Conservation (phyloP, 2,113 vertebrate genomes). For the Mormoops blainvillei region DNA sequence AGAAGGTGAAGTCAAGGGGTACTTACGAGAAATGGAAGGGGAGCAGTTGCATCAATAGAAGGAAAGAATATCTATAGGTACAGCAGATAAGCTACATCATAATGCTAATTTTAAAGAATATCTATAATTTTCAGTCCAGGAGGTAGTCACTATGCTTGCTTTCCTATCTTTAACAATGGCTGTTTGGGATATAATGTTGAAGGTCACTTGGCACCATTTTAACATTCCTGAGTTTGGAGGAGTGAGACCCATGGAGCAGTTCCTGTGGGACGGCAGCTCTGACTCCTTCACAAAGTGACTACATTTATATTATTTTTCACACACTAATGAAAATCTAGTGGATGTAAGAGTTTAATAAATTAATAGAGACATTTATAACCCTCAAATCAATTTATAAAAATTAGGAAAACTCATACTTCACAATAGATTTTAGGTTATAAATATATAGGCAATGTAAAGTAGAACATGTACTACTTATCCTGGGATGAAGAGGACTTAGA, state of each 20-base stretch:
- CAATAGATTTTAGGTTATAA: not conserved
- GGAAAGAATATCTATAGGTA: not conserved
- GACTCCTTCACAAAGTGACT: not conserved
- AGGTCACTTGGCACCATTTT: not conserved
- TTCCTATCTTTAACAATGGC: not conserved
- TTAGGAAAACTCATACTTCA: not conserved
- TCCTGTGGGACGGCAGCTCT: not conserved
- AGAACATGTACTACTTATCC: not conserved
- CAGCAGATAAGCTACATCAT: not conserved
- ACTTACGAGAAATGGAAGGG: not conserved
- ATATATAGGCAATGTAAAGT: not conserved
- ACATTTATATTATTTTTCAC: not conserved
- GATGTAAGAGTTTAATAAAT: not conserved
- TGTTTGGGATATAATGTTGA: not conserved
- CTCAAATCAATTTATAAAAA: not conserved
- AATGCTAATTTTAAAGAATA: not conserved
- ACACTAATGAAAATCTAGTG: not conserved
- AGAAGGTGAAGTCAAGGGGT: not conserved
- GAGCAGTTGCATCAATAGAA: not conserved
- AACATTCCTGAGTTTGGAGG: not conserved
- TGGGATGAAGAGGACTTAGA: not conserved
- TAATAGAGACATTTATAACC: not conserved
- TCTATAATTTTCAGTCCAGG: not conserved
- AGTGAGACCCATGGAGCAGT: not conserved
- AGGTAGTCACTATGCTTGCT: not conserved